Evolutionary conservation across 1,140 invertebrate genomes (phyloP).

Genomic region (Diprion similis): DNA sequence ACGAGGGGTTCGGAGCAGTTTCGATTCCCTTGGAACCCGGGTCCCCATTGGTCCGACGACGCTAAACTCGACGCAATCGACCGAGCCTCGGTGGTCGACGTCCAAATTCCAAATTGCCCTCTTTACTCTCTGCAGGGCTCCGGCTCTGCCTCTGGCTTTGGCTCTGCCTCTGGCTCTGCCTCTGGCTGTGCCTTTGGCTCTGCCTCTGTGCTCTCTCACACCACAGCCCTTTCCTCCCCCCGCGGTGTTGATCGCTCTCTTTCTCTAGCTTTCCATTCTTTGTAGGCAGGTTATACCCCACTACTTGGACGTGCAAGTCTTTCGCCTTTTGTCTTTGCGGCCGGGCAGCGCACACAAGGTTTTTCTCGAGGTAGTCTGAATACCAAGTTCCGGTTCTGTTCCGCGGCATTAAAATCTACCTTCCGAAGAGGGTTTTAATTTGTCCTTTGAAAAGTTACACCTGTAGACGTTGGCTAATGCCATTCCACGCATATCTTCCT

Average conservation of each 20-base stretch:
- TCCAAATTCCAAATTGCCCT: slow-evolving; percentile 4
- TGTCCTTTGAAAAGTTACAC: no score
- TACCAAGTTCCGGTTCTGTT: neutral
- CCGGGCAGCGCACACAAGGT: neutral
- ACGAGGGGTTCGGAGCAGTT: neutral
- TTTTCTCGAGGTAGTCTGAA: neutral
- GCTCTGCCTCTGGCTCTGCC: neutral
- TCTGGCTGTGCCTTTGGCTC: neutral
- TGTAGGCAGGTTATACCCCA: no score
- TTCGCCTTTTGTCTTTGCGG: slow-evolving; percentile 1
- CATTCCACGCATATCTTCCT: no score
- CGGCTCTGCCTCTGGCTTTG: neutral
- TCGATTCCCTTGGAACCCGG: slow-evolving; percentile 11
- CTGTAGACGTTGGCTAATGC: no score
- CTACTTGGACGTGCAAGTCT: neutral
- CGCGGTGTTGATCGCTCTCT: no score
- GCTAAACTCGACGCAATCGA: slow-evolving; percentile 13
- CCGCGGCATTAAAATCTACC: no score
- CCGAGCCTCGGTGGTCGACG: neutral
- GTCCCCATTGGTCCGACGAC: slow-evolving; percentile 5
- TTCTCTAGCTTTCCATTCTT: no score
- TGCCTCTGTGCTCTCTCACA: neutral
- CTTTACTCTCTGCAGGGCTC: slow-evolving; percentile 1
- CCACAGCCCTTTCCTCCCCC: neutral
- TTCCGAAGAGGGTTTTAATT: no score